phyloP scores from a whole-genome alignment of 1,140 invertebrate species.

The Anoplophora glabripennis region DNA sequence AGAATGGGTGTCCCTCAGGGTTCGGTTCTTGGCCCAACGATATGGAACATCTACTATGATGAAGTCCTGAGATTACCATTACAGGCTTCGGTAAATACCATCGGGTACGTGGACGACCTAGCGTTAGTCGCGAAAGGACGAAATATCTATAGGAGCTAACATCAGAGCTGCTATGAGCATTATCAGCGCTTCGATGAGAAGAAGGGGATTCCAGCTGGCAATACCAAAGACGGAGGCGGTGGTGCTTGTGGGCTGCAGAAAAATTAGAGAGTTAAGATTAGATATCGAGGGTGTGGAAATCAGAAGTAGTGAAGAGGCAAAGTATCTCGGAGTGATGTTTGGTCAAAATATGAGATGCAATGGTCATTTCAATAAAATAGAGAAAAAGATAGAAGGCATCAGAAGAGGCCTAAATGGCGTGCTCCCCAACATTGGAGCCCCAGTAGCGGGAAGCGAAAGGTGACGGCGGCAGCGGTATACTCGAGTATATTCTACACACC shows the following conservation, averaged over 20 bases:
- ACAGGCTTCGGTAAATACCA: conserved; percentile 8
- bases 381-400: neutral
- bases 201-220: neutral
- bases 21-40: conserved; percentile 46
- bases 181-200: neutral
- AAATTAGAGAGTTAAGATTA: neutral
- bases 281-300: neutral
- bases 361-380: neutral
- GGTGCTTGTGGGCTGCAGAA: neutral
- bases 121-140: neutral
- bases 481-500: conserved; percentile 30
- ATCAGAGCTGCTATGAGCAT: neutral
- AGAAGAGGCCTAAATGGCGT: neutral
- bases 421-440: conserved; percentile 18
- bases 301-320: neutral
- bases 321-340: conserved; percentile 9
- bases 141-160: neutral
- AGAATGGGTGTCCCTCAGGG: conserved; percentile 49
- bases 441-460: conserved; percentile 7
- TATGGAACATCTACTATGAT: conserved; percentile 49
- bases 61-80: conserved; percentile 36
- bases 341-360: neutral
- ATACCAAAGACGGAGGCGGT: neutral
- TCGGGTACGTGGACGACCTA: neutral
- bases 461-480: conserved; percentile 25